Conservation (phyloP, 2,888 invertebrate species). For the Glyphotaelius pellucidus region DNA sequence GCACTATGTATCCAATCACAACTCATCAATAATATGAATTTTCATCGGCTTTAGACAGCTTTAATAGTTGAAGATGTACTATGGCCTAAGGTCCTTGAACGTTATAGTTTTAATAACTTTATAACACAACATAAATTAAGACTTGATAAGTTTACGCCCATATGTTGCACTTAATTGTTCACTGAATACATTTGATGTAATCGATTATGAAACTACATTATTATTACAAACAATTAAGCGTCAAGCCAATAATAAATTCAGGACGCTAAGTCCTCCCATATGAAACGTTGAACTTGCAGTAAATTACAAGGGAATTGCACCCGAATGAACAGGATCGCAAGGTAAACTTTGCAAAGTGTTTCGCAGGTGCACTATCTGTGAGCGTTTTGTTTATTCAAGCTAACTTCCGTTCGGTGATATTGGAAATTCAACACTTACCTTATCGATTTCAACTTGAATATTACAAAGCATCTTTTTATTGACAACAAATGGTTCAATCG, state of each 20-base stretch:
- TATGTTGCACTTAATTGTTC: constrained; percentile 29
- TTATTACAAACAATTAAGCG: constrained; percentile 42
- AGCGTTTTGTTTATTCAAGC: constrained; percentile 47
- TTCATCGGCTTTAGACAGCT: neutral
- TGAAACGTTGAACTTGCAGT: neutral
- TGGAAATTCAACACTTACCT: constrained; percentile 53
- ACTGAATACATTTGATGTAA: constrained; percentile 48
- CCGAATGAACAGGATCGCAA: constrained; percentile 33
- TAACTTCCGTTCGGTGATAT: constrained; percentile 45
- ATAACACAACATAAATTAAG: neutral
- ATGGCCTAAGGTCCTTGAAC: neutral
- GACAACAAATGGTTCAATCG: neutral
- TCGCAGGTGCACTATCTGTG: constrained; percentile 51
- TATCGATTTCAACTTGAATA: constrained; percentile 28
- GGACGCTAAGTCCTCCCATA: constrained; percentile 12
- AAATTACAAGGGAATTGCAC: constrained; percentile 40
- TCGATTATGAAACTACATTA: constrained; percentile 44
- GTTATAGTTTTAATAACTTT: neutral
- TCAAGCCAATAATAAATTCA: constrained; percentile 52
- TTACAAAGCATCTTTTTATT: neutral
- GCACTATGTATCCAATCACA: neutral
- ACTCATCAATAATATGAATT: neutral
- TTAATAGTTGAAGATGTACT: neutral
- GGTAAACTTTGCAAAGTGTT: constrained; percentile 39
- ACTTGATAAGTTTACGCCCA: neutral